Evolutionary conservation across 1,140 invertebrate species (phyloP).

Genomic region (Caenorhabditis latens): DNA sequence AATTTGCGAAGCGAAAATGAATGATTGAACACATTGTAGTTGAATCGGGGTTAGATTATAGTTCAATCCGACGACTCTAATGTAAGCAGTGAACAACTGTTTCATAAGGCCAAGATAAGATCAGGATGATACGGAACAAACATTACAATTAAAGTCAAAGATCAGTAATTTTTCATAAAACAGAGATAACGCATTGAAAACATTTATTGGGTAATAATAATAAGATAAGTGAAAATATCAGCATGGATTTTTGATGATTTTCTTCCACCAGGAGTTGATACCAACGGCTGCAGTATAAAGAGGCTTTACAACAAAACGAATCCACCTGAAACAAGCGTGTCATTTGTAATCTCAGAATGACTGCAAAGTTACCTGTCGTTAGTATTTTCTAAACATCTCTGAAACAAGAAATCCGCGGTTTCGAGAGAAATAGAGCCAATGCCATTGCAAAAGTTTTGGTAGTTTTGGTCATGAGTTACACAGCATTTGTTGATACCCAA

Average conservation of each 20-base stretch:
- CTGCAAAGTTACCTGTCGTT: not conserved
- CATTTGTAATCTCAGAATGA: not conserved
- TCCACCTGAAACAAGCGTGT: not conserved
- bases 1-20: no score
- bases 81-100: no score
- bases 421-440: not conserved
- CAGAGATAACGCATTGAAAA: no score
- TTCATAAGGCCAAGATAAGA: no score
- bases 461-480: not conserved
- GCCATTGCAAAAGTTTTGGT: not conserved
- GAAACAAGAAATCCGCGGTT: slow-evolving; percentile 6
- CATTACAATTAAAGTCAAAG: no score
- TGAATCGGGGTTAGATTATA: no score
- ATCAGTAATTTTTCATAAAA: no score
- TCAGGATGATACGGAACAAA: no score
- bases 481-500: not conserved
- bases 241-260: not conserved
- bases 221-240: not conserved
- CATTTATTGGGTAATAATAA: no score
- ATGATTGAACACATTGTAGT: no score
- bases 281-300: not conserved
- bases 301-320: slow-evolving; percentile 4
- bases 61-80: no score
- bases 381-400: slow-evolving; percentile 1
- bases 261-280: slow-evolving; percentile 16